Evolutionary conservation across 2,888 invertebrate species (phyloP).

Genomic region (Catocala sponsa): DNA sequence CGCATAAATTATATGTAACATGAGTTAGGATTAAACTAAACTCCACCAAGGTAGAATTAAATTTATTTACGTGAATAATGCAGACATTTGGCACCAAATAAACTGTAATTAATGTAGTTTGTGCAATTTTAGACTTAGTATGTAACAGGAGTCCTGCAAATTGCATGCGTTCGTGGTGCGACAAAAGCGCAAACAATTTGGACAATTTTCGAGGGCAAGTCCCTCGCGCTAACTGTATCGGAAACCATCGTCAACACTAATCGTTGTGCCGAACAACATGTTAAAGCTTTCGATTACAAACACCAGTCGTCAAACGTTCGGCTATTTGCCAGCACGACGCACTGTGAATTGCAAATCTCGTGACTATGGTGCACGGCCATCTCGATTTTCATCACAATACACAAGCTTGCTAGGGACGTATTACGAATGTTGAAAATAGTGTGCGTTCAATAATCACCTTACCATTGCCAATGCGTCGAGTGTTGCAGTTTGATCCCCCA

Average conservation of each 20-base stretch:
- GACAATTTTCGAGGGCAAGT: constrained; percentile 17
- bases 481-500: too few relatives aligned
- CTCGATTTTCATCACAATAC: constrained; percentile 49
- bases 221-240: constrained; percentile 35
- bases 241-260: constrained; percentile 53
- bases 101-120: not conserved
- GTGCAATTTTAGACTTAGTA: constrained; percentile 9
- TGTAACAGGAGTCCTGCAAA: constrained; percentile 5
- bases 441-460: too few relatives aligned
- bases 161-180: not conserved
- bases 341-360: constrained; percentile 66
- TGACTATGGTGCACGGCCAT: constrained; percentile 37
- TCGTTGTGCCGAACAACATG: constrained; percentile 58
- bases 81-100: not conserved
- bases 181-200: constrained; percentile 22
- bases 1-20: too few relatives aligned
- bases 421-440: too few relatives aligned
- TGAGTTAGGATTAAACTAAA: too few relatives aligned
- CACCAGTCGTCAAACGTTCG: constrained; percentile 58
- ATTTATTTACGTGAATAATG: not conserved
- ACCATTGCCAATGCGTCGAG: too few relatives aligned
- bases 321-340: constrained; percentile 62
- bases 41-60: too few relatives aligned
- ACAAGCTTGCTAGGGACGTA: constrained; percentile 4
- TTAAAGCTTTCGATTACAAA: constrained; percentile 65